Percentiles rank a stretch among this genome's conserved stretches.
Evolutionary conservation across 92 coral and sea anemone species (phyloP).

Genomic region (Phenganax marumi): DNA sequence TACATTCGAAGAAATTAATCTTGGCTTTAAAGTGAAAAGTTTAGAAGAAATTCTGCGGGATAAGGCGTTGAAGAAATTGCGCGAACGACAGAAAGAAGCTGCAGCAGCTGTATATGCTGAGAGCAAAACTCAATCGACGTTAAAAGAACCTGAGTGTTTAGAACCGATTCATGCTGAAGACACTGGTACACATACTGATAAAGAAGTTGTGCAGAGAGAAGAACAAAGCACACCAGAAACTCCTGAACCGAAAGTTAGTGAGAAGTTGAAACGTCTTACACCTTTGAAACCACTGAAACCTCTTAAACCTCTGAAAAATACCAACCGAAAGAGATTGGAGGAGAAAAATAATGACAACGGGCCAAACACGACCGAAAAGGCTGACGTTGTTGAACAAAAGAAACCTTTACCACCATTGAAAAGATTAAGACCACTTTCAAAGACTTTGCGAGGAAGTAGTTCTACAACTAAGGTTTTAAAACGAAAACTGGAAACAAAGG

Average conservation of each 20-base stretch:
- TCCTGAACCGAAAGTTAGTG: background rate
- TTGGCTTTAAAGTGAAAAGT: slow-evolving; percentile 75
- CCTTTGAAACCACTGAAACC: slow-evolving; percentile 30
- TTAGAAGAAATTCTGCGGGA: slow-evolving; percentile 90
- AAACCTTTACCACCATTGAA: slow-evolving; percentile 14
- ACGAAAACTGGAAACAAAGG: slow-evolving; percentile 7
- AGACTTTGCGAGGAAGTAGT: background rate
- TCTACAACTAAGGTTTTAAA: background rate
- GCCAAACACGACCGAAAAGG: background rate
- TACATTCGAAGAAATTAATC: slow-evolving; percentile 45
- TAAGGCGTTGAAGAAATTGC: slow-evolving; percentile 83
- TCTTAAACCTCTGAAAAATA: slow-evolving; percentile 26
- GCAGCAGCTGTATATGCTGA: slow-evolving; percentile 7
- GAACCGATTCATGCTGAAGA: slow-evolving; percentile 14
- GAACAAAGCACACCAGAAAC: background rate
- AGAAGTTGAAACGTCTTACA: slow-evolving; percentile 26
- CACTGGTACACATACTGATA: background rate
- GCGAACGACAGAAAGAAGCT: slow-evolving; percentile 63
- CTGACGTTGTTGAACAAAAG: background rate
- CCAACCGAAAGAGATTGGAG: slow-evolving; percentile 3
- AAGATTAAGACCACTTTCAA: slow-evolving; percentile 2
- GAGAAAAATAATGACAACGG: background rate
- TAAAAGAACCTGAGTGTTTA: slow-evolving; percentile 10
- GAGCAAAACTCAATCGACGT: slow-evolving; percentile 6
- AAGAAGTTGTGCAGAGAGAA: background rate